Evolutionary conservation across 1,140 invertebrate species (phyloP).

Genomic region (Andricus grossulariae): DNA sequence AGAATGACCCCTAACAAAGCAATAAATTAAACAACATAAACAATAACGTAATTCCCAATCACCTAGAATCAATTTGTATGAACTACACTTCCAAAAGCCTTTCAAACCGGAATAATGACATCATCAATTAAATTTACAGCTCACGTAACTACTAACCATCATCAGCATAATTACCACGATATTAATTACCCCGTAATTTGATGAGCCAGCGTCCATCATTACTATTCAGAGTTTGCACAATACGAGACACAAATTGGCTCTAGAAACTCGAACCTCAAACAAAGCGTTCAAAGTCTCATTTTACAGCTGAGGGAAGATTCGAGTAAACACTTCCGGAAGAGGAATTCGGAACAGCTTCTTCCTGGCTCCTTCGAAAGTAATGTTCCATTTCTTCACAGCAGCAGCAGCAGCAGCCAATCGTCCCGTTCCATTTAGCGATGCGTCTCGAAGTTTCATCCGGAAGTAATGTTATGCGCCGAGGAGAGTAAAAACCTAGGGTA

Average conservation of each 20-base stretch:
- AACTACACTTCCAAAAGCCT: no score
- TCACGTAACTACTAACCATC: neutral
- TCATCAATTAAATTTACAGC: no score
- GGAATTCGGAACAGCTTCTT: slow-evolving; percentile 2
- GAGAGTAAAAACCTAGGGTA: slow-evolving; percentile 52
- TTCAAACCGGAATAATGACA: no score
- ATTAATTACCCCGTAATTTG: neutral
- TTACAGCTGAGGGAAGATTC: neutral
- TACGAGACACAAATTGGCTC: slow-evolving; percentile 14
- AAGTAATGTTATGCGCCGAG: slow-evolving; percentile 54
- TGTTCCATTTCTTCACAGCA: neutral
- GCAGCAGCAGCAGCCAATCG: slow-evolving; percentile 1
- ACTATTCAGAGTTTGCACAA: neutral
- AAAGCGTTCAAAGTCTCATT: slow-evolving; percentile 19
- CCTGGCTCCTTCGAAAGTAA: neutral
- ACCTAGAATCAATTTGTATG: no score
- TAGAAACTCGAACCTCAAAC: slow-evolving; percentile 1
- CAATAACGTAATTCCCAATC: no score
- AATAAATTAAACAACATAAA: no score
- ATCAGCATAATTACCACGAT: neutral
- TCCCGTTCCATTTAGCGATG: slow-evolving; percentile 54
- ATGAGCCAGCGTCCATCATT: neutral
- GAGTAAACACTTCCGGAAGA: neutral
- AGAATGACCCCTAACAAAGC: no score
- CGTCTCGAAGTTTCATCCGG: slow-evolving; percentile 53